Evolutionary conservation across 1,140 invertebrate genomes (phyloP).

Genomic region (Zaprionus lachaisei): DNA sequence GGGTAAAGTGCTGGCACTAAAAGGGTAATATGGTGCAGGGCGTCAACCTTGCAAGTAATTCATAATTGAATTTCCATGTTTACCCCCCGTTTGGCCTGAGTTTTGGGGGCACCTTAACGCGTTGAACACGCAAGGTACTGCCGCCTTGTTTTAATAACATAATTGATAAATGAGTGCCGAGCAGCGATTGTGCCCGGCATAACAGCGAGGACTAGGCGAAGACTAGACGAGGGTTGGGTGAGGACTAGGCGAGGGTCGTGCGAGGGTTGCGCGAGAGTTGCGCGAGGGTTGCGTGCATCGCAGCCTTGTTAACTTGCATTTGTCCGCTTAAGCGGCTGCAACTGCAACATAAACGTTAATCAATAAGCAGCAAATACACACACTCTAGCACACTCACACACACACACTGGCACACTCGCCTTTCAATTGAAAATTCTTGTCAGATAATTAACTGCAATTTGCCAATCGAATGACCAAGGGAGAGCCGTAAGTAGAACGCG

Average conservation of each 20-base stretch:
- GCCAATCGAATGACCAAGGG: conserved; percentile 24
- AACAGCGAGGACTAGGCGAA: no score
- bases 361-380: conserved; percentile 56
- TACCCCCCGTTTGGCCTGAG: conserved; percentile 15
- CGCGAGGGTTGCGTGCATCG: conserved; percentile 59
- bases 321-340: conserved; percentile 58
- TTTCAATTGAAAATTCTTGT: conserved; percentile 39
- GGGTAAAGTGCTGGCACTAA: not conserved
- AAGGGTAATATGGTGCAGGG: conserved; percentile 39
- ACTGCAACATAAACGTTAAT: conserved; percentile 56
- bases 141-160: conserved; percentile 80
- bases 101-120: conserved; percentile 40
- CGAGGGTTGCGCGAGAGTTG: conserved; percentile 36
- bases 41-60: conserved; percentile 74
- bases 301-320: conserved; percentile 71
- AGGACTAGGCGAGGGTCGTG: no score
- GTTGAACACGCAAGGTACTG: conserved; percentile 47
- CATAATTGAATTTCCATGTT: conserved; percentile 82
- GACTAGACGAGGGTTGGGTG: conserved; percentile 24
- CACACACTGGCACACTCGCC: not conserved
- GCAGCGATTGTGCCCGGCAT: not conserved
- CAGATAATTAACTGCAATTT: conserved; percentile 75
- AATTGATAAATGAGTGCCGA: conserved; percentile 75
- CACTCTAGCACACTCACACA: not conserved
- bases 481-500: not conserved